Conservation (phyloP, 1,140 invertebrate species). For the Lepidurus apus region DNA sequence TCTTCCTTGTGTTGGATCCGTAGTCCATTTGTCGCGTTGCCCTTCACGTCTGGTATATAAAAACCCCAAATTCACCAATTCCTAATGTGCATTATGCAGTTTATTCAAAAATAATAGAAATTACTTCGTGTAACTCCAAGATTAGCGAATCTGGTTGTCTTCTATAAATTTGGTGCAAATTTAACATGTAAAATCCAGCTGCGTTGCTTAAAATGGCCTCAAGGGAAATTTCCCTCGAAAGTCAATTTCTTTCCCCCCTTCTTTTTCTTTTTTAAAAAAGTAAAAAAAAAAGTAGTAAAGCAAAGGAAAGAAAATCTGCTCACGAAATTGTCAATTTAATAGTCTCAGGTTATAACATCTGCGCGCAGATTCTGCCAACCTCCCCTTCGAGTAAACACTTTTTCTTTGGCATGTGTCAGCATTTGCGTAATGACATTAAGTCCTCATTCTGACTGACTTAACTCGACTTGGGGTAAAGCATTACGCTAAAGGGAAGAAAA, state of each 20-base stretch:
- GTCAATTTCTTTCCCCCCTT: not conserved
- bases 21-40: no score
- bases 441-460: not conserved
- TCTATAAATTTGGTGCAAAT: not conserved
- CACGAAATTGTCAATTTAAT: slow-evolving; percentile 15
- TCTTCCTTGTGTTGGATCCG: no score
- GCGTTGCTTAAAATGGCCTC: not conserved
- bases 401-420: not conserved
- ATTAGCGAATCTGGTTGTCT: not conserved
- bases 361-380: not conserved
- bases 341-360: not conserved
- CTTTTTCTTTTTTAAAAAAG: not conserved
- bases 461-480: slow-evolving; percentile 9
- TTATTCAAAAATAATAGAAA: no score
- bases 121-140: not conserved
- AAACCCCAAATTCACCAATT: no score
- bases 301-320: not conserved
- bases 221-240: not conserved
- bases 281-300: not conserved
- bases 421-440: not conserved
- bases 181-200: not conserved
- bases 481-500: not conserved
- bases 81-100: no score
- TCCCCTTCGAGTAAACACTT: not conserved
- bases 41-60: no score